Conservation (phyloP, 35 echinoderm and acorn worm genomes). For the Lytechinus variegatus region DNA sequence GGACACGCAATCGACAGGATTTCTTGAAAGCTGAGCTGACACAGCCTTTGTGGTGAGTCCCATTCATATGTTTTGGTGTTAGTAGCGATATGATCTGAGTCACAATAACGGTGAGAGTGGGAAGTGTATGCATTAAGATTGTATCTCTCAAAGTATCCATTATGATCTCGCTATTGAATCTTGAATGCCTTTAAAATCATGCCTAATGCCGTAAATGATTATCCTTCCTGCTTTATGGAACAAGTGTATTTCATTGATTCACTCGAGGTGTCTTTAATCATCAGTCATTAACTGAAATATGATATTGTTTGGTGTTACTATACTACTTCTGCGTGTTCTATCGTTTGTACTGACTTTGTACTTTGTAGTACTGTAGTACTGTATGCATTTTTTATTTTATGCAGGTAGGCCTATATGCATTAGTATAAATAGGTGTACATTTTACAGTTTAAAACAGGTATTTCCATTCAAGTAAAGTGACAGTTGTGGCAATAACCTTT, state of each 20-base stretch:
- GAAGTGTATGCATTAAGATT: neutral
- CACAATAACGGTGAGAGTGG: neutral
- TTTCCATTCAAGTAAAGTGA: too few relatives aligned
- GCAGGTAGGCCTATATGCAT: neutral
- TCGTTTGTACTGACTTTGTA: neutral
- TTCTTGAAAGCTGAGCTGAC: slow-evolving; percentile 29
- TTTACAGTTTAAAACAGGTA: too few relatives aligned
- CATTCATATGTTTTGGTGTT: slow-evolving; percentile 33
- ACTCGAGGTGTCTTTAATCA: neutral
- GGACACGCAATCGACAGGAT: slow-evolving; percentile 9
- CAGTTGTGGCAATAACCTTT: too few relatives aligned
- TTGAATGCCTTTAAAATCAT: neutral
- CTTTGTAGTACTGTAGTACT: neutral
- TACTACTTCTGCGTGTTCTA: neutral
- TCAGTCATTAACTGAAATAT: neutral
- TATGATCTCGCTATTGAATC: neutral
- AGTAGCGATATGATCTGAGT: neutral
- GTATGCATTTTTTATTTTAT: neutral
- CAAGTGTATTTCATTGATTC: neutral
- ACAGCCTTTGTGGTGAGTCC: slow-evolving; percentile 29
- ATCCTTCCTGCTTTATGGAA: neutral
- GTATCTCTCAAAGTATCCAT: neutral
- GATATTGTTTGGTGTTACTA: neutral
- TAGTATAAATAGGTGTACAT: too few relatives aligned
- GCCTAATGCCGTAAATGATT: neutral